Percentiles rank a stretch among this genome's conserved stretches.
These are phyloP conservation scores for Catagonus wagneri DNA, from an alignment of 2,113 vertebrate genomes.

Conservation along the genomic window DNA sequence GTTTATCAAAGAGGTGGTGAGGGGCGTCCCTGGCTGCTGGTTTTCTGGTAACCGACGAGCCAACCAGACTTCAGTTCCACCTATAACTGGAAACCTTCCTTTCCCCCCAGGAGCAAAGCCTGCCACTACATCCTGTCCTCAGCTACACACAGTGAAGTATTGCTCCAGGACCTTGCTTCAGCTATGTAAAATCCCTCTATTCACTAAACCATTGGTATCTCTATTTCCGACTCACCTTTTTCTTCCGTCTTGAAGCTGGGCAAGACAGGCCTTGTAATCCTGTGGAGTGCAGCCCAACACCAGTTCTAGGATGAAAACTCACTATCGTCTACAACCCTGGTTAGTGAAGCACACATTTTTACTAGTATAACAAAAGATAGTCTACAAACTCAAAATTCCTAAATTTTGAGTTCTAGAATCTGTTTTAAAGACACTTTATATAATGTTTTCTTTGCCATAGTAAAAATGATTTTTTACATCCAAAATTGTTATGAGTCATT, in stretches of 20 bases:
- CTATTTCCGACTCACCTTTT: not conserved
- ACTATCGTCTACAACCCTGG: not conserved
- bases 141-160: not conserved
- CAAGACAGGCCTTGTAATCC: too few relatives aligned
- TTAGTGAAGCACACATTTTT: not conserved
- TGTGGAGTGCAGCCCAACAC: too few relatives aligned
- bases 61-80: not conserved
- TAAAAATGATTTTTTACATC: conserved; percentile 21
- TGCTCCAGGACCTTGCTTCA: not conserved
- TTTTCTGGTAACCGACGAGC: not conserved
- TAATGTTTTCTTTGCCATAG: not conserved
- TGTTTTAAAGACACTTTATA: not conserved
- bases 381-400: not conserved
- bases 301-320: not conserved
- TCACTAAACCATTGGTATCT: not conserved
- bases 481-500: conserved; percentile 7
- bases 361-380: not conserved
- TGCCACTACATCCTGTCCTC: not conserved
- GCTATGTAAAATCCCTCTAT: not conserved
- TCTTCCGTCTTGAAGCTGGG: not conserved
- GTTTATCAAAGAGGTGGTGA: not conserved
- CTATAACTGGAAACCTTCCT: not conserved
- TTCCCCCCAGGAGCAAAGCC: not conserved
- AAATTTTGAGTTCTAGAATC: not conserved
- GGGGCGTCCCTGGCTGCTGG: not conserved